phyloP scores from a whole-genome alignment of 2,113 vertebrate species.

The Daubentonia madagascariensis region DNA sequence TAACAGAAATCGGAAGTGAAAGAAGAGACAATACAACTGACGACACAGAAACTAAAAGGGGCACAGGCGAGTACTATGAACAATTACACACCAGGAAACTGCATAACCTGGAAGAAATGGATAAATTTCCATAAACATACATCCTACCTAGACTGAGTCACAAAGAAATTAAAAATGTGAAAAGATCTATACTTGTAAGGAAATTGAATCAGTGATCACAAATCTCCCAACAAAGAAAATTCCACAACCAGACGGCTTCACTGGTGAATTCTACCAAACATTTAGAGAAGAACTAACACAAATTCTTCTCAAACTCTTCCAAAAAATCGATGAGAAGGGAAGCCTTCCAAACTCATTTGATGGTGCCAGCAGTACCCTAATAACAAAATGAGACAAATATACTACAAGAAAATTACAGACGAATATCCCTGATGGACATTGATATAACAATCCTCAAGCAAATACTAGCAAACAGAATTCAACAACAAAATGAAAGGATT shows the following conservation, averaged over 20 bases:
- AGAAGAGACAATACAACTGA: neutral
- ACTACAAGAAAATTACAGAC: neutral
- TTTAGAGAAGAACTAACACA: neutral
- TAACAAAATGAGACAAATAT: neutral
- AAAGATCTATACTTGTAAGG: neutral
- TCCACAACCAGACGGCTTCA: no score
- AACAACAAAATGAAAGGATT: neutral
- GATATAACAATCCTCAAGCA: neutral
- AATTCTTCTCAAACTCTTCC: neutral
- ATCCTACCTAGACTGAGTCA: neutral
- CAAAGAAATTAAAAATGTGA: neutral
- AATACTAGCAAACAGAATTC: neutral
- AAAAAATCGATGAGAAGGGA: neutral
- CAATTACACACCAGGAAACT: neutral
- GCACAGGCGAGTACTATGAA: neutral
- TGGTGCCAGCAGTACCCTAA: neutral
- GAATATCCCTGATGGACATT: neutral
- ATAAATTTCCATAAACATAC: neutral
- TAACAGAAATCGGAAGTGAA: neutral
- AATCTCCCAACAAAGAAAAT: no score
- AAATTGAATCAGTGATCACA: neutral
- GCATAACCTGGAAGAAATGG: neutral
- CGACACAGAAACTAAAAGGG: neutral
- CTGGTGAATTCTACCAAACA: no score
- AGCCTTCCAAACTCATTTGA: neutral